phyloP scores from a whole-genome alignment of 1,140 invertebrate genomes.

The Scylla paramamosain region DNA sequence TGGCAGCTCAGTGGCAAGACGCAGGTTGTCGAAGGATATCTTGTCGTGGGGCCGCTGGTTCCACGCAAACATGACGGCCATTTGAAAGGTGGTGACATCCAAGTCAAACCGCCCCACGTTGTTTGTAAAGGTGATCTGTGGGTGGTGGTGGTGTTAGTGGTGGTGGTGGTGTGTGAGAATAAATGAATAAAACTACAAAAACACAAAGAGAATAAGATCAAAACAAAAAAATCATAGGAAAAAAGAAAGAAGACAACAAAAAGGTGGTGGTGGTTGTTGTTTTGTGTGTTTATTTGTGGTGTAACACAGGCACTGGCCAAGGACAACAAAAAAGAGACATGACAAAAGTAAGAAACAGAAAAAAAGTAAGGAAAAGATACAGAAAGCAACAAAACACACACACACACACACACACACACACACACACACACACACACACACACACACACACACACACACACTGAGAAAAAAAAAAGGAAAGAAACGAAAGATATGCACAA shows the following conservation, averaged over 20 bases:
- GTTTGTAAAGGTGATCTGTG: conserved; percentile 95
- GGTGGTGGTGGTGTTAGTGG: not conserved
- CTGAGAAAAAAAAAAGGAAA: too few relatives aligned
- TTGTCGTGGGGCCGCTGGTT: conserved; percentile 96
- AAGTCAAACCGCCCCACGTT: conserved; percentile 97
- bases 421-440: too few relatives aligned
- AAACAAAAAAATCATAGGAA: not conserved
- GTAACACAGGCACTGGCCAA: too few relatives aligned
- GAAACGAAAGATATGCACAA: too few relatives aligned
- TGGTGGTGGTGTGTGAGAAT: not conserved
- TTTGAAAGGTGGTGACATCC: conserved; percentile 99
- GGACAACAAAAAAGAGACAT: not conserved
- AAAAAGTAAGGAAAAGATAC: not conserved
- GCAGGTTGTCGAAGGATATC: conserved; percentile 96
- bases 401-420: too few relatives aligned
- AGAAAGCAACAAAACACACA: not conserved
- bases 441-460: too few relatives aligned
- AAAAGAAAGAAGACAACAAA: not conserved
- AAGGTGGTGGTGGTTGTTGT: too few relatives aligned
- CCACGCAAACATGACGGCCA: conserved; percentile 99
- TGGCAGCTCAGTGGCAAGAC: conserved; percentile 97
- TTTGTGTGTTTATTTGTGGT: too few relatives aligned
- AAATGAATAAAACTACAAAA: not conserved
- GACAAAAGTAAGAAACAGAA: not conserved
- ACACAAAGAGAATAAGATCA: not conserved